Evolutionary conservation across 2,113 vertebrate species (phyloP).

Genomic region (Pungitius pungitius): DNA sequence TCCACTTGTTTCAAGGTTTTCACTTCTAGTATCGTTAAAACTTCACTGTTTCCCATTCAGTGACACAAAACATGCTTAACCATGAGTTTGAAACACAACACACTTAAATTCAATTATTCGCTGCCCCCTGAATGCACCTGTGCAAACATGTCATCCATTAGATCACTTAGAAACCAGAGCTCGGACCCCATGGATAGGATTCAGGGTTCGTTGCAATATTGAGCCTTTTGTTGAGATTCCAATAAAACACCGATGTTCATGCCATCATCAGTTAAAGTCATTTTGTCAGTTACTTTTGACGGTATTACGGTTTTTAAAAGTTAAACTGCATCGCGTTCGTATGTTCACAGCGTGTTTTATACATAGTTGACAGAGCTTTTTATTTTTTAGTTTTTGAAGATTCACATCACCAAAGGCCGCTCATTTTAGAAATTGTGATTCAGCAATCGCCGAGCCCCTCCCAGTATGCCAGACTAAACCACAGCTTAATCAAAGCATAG

Average conservation of each 20-base stretch:
- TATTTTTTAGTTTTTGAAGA: no score
- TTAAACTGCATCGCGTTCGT: no score
- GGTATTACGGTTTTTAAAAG: neutral
- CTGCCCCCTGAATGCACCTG: neutral
- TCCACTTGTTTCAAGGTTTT: constrained; percentile 25
- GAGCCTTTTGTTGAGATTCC: neutral
- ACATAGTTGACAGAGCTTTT: no score
- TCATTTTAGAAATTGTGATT: no score
- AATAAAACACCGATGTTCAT: neutral
- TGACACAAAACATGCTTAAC: neutral
- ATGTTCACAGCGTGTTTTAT: no score
- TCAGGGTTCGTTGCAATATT: neutral
- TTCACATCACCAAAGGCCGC: no score
- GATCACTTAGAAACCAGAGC: neutral
- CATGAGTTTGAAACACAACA: neutral
- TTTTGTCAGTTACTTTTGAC: neutral
- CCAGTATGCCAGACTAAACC: neutral
- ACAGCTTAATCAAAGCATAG: constrained; percentile 14
- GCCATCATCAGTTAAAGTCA: neutral
- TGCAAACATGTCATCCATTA: neutral
- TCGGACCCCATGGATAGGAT: neutral
- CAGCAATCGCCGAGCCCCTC: neutral
- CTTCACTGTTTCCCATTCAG: neutral
- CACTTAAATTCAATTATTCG: neutral
- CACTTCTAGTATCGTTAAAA: constrained; percentile 6